Conservation (phyloP, 2,797 vertebrate genomes). For the Acipenser transmontanus region DNA sequence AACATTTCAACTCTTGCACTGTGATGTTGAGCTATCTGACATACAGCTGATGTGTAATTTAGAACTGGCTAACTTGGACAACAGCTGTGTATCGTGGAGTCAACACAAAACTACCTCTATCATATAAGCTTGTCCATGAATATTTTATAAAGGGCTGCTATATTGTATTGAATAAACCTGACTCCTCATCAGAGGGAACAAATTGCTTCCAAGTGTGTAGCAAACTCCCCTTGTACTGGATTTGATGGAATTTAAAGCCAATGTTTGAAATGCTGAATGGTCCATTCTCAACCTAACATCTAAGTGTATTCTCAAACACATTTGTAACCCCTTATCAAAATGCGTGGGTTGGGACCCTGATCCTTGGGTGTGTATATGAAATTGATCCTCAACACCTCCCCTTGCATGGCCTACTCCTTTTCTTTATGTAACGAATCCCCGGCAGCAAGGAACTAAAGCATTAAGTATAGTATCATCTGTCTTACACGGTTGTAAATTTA, state of each 20-base stretch:
- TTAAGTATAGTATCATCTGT: conserved; percentile 15
- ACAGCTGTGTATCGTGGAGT: conserved; percentile 25
- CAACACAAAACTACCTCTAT: conserved; percentile 1
- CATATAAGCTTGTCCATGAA: conserved; percentile 11
- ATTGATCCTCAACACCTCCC: conserved; percentile 1
- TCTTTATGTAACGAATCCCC: conserved; percentile 10
- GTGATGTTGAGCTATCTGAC: conserved; percentile 9
- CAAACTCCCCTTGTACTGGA: no score
- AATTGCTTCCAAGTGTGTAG: no score
- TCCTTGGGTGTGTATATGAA: not conserved
- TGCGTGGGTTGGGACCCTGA: not conserved
- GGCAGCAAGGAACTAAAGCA: not conserved
- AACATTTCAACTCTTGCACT: no score
- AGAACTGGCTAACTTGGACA: conserved; percentile 20
- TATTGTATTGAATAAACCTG: conserved; percentile 7
- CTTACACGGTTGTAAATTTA: conserved; percentile 4
- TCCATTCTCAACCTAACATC: no score
- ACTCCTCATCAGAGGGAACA: not conserved
- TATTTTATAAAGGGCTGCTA: conserved; percentile 23
- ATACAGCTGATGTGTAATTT: conserved; percentile 22
- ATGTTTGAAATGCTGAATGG: not conserved
- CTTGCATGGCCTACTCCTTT: not conserved
- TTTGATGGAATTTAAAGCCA: not conserved
- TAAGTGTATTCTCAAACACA: no score
- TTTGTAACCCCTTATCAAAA: no score